These are phyloP conservation scores for Drosophila repletoides DNA, from an alignment of 1,140 invertebrate genomes.

Conservation along the genomic window DNA sequence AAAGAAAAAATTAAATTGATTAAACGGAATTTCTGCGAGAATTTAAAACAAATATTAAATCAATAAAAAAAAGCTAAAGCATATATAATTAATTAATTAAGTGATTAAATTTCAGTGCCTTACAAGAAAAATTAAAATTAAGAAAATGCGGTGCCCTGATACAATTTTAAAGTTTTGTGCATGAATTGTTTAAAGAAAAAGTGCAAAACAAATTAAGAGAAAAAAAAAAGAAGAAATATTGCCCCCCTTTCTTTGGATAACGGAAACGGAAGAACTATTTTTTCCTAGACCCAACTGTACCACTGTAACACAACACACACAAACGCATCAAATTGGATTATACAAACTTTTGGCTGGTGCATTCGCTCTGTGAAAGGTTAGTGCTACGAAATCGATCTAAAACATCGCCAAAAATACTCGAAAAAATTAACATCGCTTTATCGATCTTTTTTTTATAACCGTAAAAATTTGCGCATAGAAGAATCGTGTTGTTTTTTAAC, in stretches of 20 bases:
- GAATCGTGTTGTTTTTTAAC: no score
- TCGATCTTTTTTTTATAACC: no score
- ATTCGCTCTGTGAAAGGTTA: slow-evolving; percentile 75
- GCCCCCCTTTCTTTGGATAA: slow-evolving; percentile 10
- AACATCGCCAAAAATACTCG: no score
- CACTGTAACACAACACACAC: not conserved
- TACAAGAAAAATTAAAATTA: slow-evolving; percentile 39
- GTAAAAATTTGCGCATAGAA: no score
- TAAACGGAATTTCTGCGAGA: slow-evolving; percentile 30
- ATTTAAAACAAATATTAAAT: slow-evolving; percentile 25
- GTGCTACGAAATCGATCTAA: no score
- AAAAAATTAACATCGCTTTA: no score
- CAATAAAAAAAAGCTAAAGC: slow-evolving; percentile 12
- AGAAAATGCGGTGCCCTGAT: slow-evolving; percentile 67
- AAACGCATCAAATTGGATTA: slow-evolving; percentile 74
- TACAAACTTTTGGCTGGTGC: slow-evolving; percentile 67
- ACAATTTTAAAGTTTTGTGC: slow-evolving; percentile 61
- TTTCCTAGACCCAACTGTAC: slow-evolving; percentile 55
- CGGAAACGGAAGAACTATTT: slow-evolving; percentile 27
- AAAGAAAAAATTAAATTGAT: slow-evolving; percentile 25
- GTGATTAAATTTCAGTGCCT: slow-evolving; percentile 54
- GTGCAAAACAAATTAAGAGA: slow-evolving; percentile 9
- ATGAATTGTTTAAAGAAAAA: slow-evolving; percentile 32
- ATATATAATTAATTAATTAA: slow-evolving; percentile 11
- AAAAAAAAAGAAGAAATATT: slow-evolving; percentile 13